Conservation (phyloP, 2,888 invertebrate genomes). For the Drosophila subsilvestris region DNA sequence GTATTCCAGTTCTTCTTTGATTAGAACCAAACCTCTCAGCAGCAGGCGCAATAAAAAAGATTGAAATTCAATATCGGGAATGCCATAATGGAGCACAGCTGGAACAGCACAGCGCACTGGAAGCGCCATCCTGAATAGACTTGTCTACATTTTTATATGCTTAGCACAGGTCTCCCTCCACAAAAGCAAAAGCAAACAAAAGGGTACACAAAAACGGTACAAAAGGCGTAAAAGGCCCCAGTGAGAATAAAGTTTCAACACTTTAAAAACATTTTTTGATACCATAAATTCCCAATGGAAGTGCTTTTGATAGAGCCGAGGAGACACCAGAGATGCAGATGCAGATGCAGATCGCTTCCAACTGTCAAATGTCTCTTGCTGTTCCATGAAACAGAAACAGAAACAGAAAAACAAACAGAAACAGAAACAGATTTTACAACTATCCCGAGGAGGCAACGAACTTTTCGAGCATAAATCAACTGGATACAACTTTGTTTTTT, state of each 20-base stretch:
- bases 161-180: constrained; percentile 42
- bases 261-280: constrained; percentile 50
- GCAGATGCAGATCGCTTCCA: constrained; percentile 33
- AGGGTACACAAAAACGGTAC: constrained; percentile 27
- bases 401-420: constrained; percentile 13
- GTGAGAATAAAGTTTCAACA: constrained; percentile 67
- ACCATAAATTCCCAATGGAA: constrained; percentile 64
- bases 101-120: constrained; percentile 22
- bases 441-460: constrained; percentile 41
- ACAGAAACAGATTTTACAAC: constrained; percentile 60
- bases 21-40: constrained; percentile 30
- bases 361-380: constrained; percentile 68
- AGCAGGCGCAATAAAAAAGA: constrained; percentile 39
- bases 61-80: constrained; percentile 63
- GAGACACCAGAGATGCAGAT: constrained; percentile 24
- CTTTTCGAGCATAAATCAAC: constrained; percentile 66
- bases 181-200: constrained; percentile 8
- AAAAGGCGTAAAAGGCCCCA: constrained; percentile 54
- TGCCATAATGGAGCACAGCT: constrained; percentile 28
- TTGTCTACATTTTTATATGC: constrained; percentile 68
- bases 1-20: neutral
- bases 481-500: constrained; percentile 51
- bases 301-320: constrained; percentile 21
- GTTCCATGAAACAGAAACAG: constrained; percentile 63
- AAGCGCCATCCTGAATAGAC: constrained; percentile 43